Conservation (phyloP, 2,888 invertebrate genomes). For the Resseliella maxima region DNA sequence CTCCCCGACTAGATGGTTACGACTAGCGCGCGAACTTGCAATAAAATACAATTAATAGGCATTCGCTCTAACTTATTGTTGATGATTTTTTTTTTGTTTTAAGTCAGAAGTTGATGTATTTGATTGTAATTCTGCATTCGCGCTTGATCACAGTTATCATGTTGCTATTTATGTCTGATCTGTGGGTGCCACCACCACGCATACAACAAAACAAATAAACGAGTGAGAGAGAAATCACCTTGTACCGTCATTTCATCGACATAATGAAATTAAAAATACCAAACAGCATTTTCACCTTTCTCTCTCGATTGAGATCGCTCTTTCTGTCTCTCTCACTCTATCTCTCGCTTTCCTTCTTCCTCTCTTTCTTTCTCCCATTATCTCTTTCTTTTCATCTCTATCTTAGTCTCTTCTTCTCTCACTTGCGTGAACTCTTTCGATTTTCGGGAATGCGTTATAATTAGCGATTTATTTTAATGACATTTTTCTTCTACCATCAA, state of each 20-base stretch:
- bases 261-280: too few species aligned
- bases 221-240: background rate
- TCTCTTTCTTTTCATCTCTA: too few species aligned
- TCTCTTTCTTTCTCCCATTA: too few species aligned
- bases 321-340: too few species aligned
- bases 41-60: conserved; percentile 10
- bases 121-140: background rate
- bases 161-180: background rate
- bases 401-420: too few species aligned
- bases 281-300: too few species aligned
- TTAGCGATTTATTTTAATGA: background rate
- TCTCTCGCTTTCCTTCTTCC: too few species aligned
- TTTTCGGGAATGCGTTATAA: background rate
- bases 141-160: background rate
- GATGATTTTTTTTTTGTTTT: too few species aligned
- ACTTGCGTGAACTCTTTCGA: too few species aligned
- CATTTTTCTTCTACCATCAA: background rate
- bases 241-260: too few species aligned
- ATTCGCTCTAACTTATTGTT: background rate
- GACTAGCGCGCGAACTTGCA: background rate
- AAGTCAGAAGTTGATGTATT: background rate
- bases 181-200: background rate
- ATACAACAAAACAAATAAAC: too few species aligned
- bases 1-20: background rate
- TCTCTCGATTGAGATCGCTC: too few species aligned